Evolutionary conservation across 2,888 invertebrate species (phyloP).

Genomic region (Machimus rusticus): DNA sequence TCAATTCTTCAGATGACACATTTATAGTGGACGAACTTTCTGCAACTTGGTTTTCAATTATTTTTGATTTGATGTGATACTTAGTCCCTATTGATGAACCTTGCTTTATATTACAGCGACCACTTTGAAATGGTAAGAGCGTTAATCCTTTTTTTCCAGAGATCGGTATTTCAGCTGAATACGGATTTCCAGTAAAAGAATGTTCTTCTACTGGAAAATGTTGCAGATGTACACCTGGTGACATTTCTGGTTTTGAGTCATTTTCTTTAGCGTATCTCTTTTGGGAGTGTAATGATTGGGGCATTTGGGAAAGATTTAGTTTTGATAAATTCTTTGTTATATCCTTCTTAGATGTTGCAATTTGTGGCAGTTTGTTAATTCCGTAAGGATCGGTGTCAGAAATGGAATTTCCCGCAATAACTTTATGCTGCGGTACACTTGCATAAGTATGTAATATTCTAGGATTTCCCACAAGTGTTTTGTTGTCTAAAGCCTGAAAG

Average conservation of each 20-base stretch:
- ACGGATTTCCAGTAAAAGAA: not conserved
- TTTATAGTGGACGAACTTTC: not conserved
- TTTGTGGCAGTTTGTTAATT: slow-evolving; percentile 42
- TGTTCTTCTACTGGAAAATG: slow-evolving; percentile 52
- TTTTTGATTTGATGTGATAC: slow-evolving; percentile 11
- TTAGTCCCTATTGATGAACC: not conserved
- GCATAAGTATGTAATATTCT: slow-evolving; percentile 47
- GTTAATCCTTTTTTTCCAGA: not conserved
- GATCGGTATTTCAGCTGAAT: not conserved
- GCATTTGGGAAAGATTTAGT: slow-evolving; percentile 51
- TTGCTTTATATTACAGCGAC: slow-evolving; percentile 13
- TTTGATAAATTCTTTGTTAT: slow-evolving; percentile 56
- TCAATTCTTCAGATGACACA: not conserved
- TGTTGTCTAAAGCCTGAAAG: slow-evolving; percentile 36
- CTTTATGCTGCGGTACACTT: slow-evolving; percentile 45
- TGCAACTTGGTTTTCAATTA: not conserved
- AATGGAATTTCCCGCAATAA: not conserved
- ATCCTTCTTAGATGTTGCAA: slow-evolving; percentile 54
- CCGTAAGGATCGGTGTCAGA: not conserved
- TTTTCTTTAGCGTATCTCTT: slow-evolving; percentile 10
- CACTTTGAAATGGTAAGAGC: not conserved
- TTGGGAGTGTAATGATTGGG: slow-evolving; percentile 12
- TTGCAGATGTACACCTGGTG: slow-evolving; percentile 46
- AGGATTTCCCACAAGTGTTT: slow-evolving; percentile 35
- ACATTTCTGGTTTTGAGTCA: not conserved